These are phyloP conservation scores for Halichondria panicea DNA, from an alignment of 37 sponge, comb jelly and placozoan species.

Conservation along the genomic window DNA sequence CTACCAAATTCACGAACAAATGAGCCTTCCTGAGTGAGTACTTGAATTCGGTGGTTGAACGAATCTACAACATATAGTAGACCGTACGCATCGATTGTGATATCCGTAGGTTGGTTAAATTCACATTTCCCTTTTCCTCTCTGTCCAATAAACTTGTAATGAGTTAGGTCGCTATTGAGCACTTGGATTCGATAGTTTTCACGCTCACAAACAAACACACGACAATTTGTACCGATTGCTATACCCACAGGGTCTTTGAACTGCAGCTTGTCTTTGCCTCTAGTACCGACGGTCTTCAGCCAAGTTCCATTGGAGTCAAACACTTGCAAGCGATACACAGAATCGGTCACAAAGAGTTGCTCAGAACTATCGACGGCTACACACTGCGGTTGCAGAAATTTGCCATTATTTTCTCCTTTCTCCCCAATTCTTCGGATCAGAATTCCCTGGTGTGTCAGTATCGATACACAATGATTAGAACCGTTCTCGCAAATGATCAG, in stretches of 20 bases:
- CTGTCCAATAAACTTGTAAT: slow-evolving; percentile 7
- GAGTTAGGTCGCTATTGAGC: slow-evolving; percentile 12
- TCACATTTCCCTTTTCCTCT: slow-evolving; percentile 10
- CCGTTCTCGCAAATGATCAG: slow-evolving; percentile 27
- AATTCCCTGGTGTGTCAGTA: slow-evolving; percentile 1
- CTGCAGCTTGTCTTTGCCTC: neutral
- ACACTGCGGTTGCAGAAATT: slow-evolving; percentile 26
- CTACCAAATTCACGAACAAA: slow-evolving; percentile 18
- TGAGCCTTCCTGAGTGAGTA: slow-evolving; percentile 17
- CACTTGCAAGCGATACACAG: slow-evolving; percentile 14
- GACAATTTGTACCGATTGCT: neutral
- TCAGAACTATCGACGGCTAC: neutral
- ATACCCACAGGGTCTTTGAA: slow-evolving; percentile 25
- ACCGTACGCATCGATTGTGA: neutral
- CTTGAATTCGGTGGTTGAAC: slow-evolving; percentile 31
- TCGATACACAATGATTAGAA: slow-evolving; percentile 9
- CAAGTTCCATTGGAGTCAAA: slow-evolving; percentile 6
- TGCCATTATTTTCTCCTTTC: slow-evolving; percentile 16
- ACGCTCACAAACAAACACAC: slow-evolving; percentile 12
- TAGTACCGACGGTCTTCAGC: slow-evolving; percentile 11
- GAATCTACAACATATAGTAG: slow-evolving; percentile 20
- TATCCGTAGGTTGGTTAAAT: slow-evolving; percentile 23
- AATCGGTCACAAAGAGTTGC: slow-evolving; percentile 11
- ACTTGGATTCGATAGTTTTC: slow-evolving; percentile 18
- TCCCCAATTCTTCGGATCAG: neutral